Evolutionary conservation across 2,113 vertebrate species (phyloP), one percentile per base, ranked within the genome.

Genomic region (Centropristis striata): DNA sequence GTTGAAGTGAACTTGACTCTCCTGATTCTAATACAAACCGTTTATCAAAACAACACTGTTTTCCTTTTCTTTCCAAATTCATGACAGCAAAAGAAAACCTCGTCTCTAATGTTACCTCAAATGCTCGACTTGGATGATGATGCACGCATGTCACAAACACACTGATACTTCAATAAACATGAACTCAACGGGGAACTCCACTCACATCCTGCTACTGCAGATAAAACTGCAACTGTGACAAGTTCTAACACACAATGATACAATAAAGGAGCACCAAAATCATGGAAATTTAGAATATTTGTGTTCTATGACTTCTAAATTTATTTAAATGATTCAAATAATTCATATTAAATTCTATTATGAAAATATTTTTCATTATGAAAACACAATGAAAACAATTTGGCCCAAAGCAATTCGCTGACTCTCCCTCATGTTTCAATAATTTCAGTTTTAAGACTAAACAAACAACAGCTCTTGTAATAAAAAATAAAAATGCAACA

Each of bases 21-120:
- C 13, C 20, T 49, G 41, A 18, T 47, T 46, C 11, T 23, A 20
- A 55, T 27, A 32, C 46, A 54, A 71, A 70, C 6, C 7, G 23
- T 61, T 65, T 20, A 60, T 70, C 37, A 54, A 23, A 61, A 67
- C 32, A 59, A 11, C 13, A n/a, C 7, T 1, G 8, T 5, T 27
- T n/a, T 50, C 64, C 49, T 51, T 12, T 4, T 2, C 3, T 28
- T n/a, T 63, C 27, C 39, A 55, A 50, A 81, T 74, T 5, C 3
- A 16, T 9, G 50, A 57, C 42, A 53, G 66, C n/a, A 66, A 78
- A 65, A 60, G 8, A 63, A 47, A 58, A 67, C 15, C 12, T 5
- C 23, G 47, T 9, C 18, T 64, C 44, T 73, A 20, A 42, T 60
- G 59, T 57, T 44, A 15, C 18, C 0, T 78, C 5, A 72, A 32